phyloP scores from a whole-genome alignment of 2,113 vertebrate genomes.

The Oostethus manadensis region DNA sequence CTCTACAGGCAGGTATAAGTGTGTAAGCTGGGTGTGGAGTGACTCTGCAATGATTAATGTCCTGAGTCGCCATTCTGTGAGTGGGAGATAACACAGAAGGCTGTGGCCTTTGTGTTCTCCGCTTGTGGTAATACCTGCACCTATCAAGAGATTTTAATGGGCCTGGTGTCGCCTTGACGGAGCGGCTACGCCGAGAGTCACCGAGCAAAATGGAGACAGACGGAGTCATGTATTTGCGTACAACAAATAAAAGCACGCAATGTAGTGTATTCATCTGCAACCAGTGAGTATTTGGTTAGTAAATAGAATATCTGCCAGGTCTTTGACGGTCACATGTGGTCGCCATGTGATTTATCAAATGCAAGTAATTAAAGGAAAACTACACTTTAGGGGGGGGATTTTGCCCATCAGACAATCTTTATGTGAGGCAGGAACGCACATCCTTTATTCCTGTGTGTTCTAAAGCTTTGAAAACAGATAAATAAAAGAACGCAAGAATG shows the following conservation, averaged over 20 bases:
- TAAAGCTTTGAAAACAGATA: too few relatives aligned
- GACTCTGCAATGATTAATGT: slow-evolving; percentile 68
- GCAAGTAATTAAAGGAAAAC: too few relatives aligned
- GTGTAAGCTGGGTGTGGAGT: slow-evolving; percentile 28
- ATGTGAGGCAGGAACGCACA: too few relatives aligned
- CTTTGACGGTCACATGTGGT: background rate
- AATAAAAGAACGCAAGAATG: too few relatives aligned
- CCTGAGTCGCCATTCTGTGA: slow-evolving; percentile 49
- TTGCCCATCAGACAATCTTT: too few relatives aligned
- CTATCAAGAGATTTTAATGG: slow-evolving; percentile 60
- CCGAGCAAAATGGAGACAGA: slow-evolving; percentile 1
- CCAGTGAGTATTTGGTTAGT: slow-evolving; percentile 1
- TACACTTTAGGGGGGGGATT: too few relatives aligned
- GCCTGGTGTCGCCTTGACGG: slow-evolving; percentile 25
- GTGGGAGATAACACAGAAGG: slow-evolving; percentile 65
- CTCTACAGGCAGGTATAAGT: slow-evolving; percentile 17
- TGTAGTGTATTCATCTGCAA: background rate
- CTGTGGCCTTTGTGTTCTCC: slow-evolving; percentile 64
- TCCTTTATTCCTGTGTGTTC: too few relatives aligned
- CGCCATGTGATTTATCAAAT: background rate
- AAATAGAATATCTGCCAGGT: slow-evolving; percentile 1
- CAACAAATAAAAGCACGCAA: background rate
- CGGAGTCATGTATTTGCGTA: slow-evolving; percentile 5
- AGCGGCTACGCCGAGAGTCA: background rate
- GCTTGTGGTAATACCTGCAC: slow-evolving; percentile 57